Evolutionary conservation across 2,797 vertebrate species (phyloP).

Genomic region (Hyperoplus immaculatus): DNA sequence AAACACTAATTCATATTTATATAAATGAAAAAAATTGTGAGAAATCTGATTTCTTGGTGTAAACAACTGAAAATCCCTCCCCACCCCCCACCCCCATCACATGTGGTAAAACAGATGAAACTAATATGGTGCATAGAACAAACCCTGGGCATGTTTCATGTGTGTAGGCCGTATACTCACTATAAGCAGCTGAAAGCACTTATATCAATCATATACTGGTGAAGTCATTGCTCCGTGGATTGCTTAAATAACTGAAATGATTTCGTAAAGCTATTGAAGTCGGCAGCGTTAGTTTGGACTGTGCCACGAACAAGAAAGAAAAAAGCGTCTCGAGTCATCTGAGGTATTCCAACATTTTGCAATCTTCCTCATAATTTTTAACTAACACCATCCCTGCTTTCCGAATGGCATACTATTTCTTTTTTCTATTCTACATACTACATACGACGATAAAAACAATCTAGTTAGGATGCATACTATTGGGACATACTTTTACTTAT

Average conservation of each 20-base stretch:
- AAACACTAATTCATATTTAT: neutral
- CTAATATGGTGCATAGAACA: conserved; percentile 26
- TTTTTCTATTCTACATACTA: too few species aligned
- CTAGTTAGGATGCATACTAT: too few species aligned
- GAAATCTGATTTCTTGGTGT: neutral
- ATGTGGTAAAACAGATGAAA: conserved; percentile 40
- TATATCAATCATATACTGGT: conserved; percentile 45
- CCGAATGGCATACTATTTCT: too few species aligned
- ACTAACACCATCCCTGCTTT: neutral
- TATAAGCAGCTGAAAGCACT: conserved; percentile 65
- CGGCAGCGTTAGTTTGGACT: conserved; percentile 18
- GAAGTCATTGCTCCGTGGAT: conserved; percentile 50
- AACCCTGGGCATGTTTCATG: conserved; percentile 28
- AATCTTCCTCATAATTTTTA: conserved; percentile 11
- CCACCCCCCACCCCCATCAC: neutral
- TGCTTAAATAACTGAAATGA: conserved; percentile 46
- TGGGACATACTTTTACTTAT: too few species aligned
- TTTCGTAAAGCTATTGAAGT: conserved; percentile 35
- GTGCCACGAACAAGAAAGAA: neutral
- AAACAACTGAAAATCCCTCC: neutral
- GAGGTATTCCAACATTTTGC: neutral
- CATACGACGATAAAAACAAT: too few species aligned
- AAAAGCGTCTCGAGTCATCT: conserved; percentile 4
- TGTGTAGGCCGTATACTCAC: conserved; percentile 28
- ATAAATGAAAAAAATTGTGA: neutral